A percentile compares a stretch with the other conserved stretches of the same genome.
phyloP scores from a whole-genome alignment of 2,888 invertebrate species.

The Chloromyia formosa region DNA sequence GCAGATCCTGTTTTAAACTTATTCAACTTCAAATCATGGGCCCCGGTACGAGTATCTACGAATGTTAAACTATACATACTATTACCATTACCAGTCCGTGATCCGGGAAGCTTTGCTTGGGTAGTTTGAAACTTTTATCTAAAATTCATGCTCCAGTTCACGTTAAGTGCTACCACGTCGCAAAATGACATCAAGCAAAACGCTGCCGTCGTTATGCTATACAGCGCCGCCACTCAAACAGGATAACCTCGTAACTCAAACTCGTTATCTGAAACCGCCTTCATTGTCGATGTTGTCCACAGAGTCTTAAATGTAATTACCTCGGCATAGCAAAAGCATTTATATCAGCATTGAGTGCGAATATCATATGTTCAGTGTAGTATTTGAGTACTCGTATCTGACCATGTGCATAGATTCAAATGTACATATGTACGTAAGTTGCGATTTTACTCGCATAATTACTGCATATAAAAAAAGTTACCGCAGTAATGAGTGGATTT shows the following conservation, averaged over 20 bases:
- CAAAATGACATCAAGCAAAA: not conserved
- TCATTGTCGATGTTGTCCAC: not conserved
- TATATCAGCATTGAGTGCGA: not conserved
- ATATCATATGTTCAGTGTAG: not conserved
- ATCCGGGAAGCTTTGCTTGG: not conserved
- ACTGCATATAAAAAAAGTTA: too few species aligned
- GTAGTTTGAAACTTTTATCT: conserved; percentile 16
- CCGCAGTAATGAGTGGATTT: too few species aligned
- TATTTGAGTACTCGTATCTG: too few species aligned
- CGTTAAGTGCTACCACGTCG: not conserved
- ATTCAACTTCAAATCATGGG: not conserved
- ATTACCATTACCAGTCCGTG: not conserved
- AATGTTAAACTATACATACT: not conserved
- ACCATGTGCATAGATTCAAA: too few species aligned
- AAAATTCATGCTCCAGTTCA: conserved; percentile 21
- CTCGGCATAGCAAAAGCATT: conserved; percentile 17
- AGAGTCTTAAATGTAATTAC: conserved; percentile 8
- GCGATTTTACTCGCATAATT: too few species aligned
- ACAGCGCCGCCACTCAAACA: not conserved
- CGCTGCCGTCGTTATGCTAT: not conserved
- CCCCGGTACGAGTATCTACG: too few species aligned
- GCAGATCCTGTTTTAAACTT: conserved; percentile 18
- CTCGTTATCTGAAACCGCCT: conserved; percentile 16
- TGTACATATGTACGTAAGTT: too few species aligned
- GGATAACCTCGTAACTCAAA: conserved; percentile 14